phyloP scores from a whole-genome alignment of 1,140 invertebrate species.

The Heliconius eleuchia region DNA sequence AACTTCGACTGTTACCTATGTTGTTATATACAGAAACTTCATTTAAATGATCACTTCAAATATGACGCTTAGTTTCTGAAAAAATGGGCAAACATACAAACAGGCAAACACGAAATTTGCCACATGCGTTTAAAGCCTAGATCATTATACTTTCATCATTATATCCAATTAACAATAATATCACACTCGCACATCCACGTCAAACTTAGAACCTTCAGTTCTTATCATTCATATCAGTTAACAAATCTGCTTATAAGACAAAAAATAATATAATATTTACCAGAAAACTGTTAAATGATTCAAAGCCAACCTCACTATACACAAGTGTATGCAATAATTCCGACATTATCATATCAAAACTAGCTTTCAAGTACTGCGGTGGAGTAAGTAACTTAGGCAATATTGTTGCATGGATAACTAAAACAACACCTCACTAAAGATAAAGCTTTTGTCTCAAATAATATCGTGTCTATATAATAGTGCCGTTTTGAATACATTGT shows the following conservation, averaged over 20 bases:
- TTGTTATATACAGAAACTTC: too few species aligned
- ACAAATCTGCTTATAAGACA: background rate
- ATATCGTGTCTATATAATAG: background rate
- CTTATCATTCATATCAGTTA: background rate
- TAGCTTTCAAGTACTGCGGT: background rate
- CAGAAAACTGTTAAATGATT: background rate
- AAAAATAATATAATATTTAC: background rate
- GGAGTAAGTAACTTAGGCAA: background rate
- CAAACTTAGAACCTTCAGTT: background rate
- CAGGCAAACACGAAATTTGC: too few species aligned
- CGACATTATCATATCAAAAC: slow-evolving; percentile 11
- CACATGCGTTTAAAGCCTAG: too few species aligned
- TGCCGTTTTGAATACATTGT: background rate
- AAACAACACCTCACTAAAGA: slow-evolving; percentile 5
- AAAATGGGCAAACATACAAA: too few species aligned
- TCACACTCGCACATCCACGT: background rate
- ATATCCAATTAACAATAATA: too few species aligned
- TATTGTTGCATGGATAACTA: background rate
- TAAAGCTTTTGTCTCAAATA: slow-evolving; percentile 7
- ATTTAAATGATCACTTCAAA: too few species aligned
- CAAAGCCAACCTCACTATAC: background rate
- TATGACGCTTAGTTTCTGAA: too few species aligned
- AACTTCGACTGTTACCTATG: too few species aligned
- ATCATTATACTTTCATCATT: too few species aligned
- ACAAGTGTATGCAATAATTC: background rate